phyloP scores from a whole-genome alignment of 1,140 invertebrate genomes.

The Helicoverpa armigera region DNA sequence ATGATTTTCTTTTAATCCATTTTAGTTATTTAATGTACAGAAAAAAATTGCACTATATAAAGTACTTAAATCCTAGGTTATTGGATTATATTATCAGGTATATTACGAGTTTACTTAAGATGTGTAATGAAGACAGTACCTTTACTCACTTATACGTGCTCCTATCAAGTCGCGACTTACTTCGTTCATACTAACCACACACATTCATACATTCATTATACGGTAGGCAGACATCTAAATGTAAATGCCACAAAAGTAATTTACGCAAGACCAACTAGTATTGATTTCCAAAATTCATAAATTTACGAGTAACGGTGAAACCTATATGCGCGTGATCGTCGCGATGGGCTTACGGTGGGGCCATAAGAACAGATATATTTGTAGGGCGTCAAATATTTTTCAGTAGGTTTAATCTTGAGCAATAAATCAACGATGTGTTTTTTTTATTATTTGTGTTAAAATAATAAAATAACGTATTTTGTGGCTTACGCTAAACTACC shows the following conservation, averaged over 20 bases:
- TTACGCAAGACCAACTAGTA: conserved; percentile 33
- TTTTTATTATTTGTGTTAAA: not conserved
- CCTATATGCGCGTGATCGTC: conserved; percentile 47
- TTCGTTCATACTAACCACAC: no score
- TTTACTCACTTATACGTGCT: no score
- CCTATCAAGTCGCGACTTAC: no score
- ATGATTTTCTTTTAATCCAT: no score
- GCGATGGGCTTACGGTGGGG: conserved; percentile 28
- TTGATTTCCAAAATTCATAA: conserved; percentile 51
- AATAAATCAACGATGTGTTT: not conserved
- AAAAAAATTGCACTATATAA: no score
- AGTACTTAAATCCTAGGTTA: no score
- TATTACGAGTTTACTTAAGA: no score
- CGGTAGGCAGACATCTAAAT: not conserved
- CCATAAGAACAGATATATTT: not conserved
- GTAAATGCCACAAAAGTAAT: conserved; percentile 37
- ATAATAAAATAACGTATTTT: not conserved
- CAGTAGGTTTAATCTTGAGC: not conserved
- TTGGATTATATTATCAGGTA: no score
- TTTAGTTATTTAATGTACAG: no score
- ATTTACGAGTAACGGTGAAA: conserved; percentile 48
- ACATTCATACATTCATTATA: not conserved
- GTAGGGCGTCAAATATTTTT: not conserved
- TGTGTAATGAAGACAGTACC: no score
- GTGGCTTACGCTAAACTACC: no score